Evolutionary conservation across 2,888 invertebrate species (phyloP), one percentile per base, ranked within the genome.

Genomic region (Caenorhabditis sp.): DNA sequence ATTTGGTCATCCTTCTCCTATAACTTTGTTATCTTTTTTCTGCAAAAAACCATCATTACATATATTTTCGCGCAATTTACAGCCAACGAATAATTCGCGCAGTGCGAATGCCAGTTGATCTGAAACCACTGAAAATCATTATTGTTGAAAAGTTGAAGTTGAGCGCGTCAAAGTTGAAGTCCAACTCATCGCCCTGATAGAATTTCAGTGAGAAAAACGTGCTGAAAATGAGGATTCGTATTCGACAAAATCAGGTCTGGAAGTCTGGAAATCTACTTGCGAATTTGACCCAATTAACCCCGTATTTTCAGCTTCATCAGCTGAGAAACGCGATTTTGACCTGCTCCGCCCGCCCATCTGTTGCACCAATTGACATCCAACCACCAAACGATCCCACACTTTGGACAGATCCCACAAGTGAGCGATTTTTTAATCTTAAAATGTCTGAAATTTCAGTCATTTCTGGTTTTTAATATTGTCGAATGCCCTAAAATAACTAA

Each of bases 341-440:
- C 1, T 72, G 72, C 59, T 63, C 63, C n/a, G 27, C 67, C 12
- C 57, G 54, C 36, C 72, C 72, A 53, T 72, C 72, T 5, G 65
- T 72, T 58, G 67, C 68, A 17, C 68, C 67, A 14, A 67, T 56
- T 25, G 14, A 27, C 5, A n/a, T 49, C 4, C 50, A 8, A 21
- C 53, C 63, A n/a, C 27, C 58, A 5, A 31, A 57, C 38, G 67
- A 67, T 38, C 58, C 61, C 10, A 60, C 66, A 67, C 63, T 64
- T 67, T 72, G 71, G 71, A 66, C 66, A 25, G 67, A 72, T 61
- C 71, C 71, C 58, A 67, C 71, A n/a, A 72, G 71, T 71, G 25
- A 60, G 56, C 26, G 25, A 21, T 21, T 31, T 31, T 8, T 27
- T 20, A 26, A 26, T 14, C 1, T 27, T 27, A 7, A 36, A 58